Conservation (phyloP, 2,797 vertebrate species). For the Anableps anableps region DNA sequence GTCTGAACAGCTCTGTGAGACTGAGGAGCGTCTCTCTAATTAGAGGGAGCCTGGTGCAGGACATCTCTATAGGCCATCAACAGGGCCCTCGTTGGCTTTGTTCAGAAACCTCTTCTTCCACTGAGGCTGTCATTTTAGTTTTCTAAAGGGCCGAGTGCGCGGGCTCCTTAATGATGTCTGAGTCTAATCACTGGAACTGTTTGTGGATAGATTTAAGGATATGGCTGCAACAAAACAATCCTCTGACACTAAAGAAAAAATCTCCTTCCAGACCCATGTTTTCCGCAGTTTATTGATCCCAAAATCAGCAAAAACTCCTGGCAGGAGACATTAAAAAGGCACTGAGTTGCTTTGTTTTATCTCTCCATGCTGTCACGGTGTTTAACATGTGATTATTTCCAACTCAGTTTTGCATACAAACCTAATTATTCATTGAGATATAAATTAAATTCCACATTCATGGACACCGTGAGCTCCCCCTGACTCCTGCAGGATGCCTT, state of each 20-base stretch:
- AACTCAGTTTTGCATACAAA: slow-evolving; percentile 85
- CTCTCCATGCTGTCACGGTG: slow-evolving; percentile 55
- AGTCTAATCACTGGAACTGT: slow-evolving; percentile 46
- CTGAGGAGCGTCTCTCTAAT: slow-evolving; percentile 75
- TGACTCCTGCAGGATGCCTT: slow-evolving; percentile 69
- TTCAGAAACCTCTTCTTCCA: slow-evolving; percentile 66
- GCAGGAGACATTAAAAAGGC: slow-evolving; percentile 42
- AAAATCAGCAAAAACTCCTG: slow-evolving; percentile 38
- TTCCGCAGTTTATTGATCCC: slow-evolving; percentile 34
- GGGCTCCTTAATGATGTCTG: slow-evolving; percentile 49
- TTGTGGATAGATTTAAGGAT: slow-evolving; percentile 38
- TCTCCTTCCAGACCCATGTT: slow-evolving; percentile 9
- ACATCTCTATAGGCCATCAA: slow-evolving; percentile 72
- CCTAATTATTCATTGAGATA: slow-evolving; percentile 84
- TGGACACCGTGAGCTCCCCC: slow-evolving; percentile 62
- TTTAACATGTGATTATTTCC: slow-evolving; percentile 73
- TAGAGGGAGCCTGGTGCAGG: slow-evolving; percentile 75
- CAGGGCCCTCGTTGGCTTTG: slow-evolving; percentile 72
- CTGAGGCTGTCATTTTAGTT: slow-evolving; percentile 76
- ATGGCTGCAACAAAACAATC: slow-evolving; percentile 19
- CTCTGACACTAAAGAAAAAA: slow-evolving; percentile 4
- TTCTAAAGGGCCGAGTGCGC: slow-evolving; percentile 68
- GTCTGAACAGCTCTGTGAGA: slow-evolving; percentile 66
- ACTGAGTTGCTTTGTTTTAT: slow-evolving; percentile 55
- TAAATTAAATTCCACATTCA: slow-evolving; percentile 84